phyloP scores from a whole-genome alignment of 2,888 invertebrate genomes.

The Tubulanus polymorphus region DNA sequence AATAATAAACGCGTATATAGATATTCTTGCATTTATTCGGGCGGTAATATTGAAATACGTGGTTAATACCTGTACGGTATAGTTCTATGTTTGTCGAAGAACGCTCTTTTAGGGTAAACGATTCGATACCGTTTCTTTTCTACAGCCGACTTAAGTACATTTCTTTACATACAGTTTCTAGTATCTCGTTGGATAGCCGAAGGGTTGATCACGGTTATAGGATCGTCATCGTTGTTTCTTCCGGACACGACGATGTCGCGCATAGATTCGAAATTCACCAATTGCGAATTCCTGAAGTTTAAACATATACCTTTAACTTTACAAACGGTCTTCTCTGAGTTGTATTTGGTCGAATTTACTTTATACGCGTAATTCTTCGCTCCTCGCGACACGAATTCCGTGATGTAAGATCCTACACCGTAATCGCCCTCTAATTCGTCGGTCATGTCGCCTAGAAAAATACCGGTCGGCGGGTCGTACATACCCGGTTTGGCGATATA shows the following conservation, averaged over 20 bases:
- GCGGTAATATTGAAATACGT: no score
- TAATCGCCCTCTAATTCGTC: slow-evolving; percentile 35
- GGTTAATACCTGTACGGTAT: background rate
- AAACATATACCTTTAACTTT: no score
- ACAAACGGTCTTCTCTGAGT: no score
- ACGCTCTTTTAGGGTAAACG: background rate
- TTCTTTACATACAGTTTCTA: background rate
- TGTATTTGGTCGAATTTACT: slow-evolving; percentile 15
- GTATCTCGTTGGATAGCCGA: no score
- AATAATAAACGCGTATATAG: no score
- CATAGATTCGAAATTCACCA: slow-evolving; percentile 23
- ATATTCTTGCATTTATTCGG: no score
- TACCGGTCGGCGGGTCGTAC: slow-evolving; percentile 28
- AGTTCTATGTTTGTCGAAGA: background rate
- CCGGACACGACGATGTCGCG: background rate
- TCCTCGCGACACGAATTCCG: slow-evolving; percentile 37
- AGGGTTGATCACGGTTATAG: background rate
- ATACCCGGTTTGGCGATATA: slow-evolving; percentile 1
- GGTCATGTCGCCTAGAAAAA: slow-evolving; percentile 43
- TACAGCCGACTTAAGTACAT: background rate
- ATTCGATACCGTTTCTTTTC: background rate
- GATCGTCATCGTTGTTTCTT: no score
- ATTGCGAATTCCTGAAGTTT: slow-evolving; percentile 17
- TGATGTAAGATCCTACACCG: no score
- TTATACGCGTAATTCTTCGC: slow-evolving; percentile 45